Conservation (phyloP, 2,113 vertebrate genomes). For the Dasyornis broadbenti region DNA sequence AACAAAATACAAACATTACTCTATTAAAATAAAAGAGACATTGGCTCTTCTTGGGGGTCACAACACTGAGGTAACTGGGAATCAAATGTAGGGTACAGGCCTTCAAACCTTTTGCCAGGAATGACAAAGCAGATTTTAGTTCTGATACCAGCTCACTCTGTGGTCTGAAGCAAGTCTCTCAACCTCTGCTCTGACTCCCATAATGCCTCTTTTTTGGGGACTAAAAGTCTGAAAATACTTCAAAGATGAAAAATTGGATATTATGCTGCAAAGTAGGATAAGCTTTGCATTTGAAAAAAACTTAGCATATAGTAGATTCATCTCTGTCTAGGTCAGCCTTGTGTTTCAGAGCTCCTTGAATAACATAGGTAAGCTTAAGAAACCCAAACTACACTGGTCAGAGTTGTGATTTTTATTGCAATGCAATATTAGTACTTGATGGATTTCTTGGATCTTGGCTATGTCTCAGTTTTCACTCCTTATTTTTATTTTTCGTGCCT, state of each 20-base stretch:
- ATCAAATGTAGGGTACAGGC: rapidly evolving
- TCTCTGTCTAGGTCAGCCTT: not conserved
- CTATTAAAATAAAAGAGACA: not conserved
- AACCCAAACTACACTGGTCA: not conserved
- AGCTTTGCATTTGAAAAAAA: not conserved
- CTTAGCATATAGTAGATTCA: not conserved
- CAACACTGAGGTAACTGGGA: not conserved
- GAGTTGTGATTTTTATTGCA: rapidly evolving
- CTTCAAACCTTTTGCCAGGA: not conserved
- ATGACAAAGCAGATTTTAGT: not conserved
- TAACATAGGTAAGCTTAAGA: not conserved
- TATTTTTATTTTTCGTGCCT: not conserved
- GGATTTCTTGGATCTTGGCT: not conserved
- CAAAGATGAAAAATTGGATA: not conserved
- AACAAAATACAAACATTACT: not conserved
- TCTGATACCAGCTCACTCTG: not conserved
- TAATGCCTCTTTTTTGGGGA: not conserved
- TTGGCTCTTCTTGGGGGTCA: not conserved
- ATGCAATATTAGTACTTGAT: not conserved
- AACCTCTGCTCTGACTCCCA: not conserved
- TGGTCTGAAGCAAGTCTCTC: not conserved
- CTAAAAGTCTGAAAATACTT: not conserved
- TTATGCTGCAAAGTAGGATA: not conserved
- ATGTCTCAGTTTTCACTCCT: not conserved
- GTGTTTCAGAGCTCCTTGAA: not conserved